Evolutionary conservation across 2,797 vertebrate genomes (phyloP), one percentile per base, ranked within the genome.

Genomic region (Gastrophryne carolinensis): DNA sequence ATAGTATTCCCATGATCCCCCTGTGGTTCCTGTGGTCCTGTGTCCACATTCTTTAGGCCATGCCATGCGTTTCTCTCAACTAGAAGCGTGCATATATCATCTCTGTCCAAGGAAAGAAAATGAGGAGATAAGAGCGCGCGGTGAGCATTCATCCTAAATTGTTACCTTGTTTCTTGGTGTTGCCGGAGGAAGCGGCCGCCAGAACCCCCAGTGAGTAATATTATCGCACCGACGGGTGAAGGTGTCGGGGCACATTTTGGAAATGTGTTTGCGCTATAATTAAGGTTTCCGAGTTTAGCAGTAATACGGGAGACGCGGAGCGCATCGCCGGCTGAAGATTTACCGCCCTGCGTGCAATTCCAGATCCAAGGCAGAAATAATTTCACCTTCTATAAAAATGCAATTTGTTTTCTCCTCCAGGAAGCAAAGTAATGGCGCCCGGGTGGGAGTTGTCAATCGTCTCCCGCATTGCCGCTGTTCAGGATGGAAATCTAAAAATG

Each of bases 321-420:
- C 68, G 58, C 53, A 53, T 30, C 23, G 39, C 53, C 58, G 68
- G 52, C 52, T 32, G 21, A 57, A 72, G 68, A 78, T 78, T 78
- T 78, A 78, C 75, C 50, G 75, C 30, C 24, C 37, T 60, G 30
- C 52, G 61, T 68, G 30, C 61, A 72, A 72, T 78, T 72, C 32
- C 75, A 57, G 65, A 66, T 78, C 60, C 60, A 24, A 66, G 75
- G 53, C 75, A 78, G 75, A 72, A 78, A 78, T 68, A 78, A 78
- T 78, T 78, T 78, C 53, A 29, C 57, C 53, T 72, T 35, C 75
- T 78, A 78, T 72, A 78, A 78, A 78, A 72, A 78, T 72, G 75
- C 66, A 66, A 78, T 78, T 78, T 78, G 68, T 78, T 78, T 66
- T 78, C 62, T 72, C 75, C 68, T 78, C 72, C 68, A 72, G 61